phyloP scores from a whole-genome alignment of 2,888 invertebrate species.

The Epinotia brunnichana region DNA sequence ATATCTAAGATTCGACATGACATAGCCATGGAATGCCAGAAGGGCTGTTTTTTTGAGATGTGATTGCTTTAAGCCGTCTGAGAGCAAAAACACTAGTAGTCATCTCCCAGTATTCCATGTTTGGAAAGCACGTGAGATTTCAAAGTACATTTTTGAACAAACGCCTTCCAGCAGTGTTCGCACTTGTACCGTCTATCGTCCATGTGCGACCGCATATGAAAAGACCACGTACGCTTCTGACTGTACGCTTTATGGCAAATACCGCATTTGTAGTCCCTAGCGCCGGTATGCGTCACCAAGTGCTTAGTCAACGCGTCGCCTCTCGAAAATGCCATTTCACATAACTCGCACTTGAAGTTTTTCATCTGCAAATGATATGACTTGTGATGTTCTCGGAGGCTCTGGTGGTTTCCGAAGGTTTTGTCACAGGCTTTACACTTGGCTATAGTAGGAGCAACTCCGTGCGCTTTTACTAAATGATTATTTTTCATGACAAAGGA shows the following conservation, averaged over 20 bases:
- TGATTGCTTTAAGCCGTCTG: too few species aligned
- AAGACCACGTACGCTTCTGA: constrained; percentile 47
- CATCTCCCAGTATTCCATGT: constrained; percentile 14
- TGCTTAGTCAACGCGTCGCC: constrained; percentile 64
- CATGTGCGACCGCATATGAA: constrained; percentile 52
- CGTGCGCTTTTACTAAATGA: constrained; percentile 43
- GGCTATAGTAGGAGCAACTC: constrained; percentile 53
- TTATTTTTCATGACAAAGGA: constrained; percentile 38
- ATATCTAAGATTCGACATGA: too few species aligned
- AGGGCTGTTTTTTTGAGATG: too few species aligned
- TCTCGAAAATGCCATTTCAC: constrained; percentile 60
- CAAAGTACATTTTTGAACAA: constrained; percentile 25
- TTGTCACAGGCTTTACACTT: constrained; percentile 61
- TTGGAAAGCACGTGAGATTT: constrained; percentile 8
- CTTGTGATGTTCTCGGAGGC: constrained; percentile 59
- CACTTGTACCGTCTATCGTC: constrained; percentile 44
- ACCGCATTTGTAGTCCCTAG: constrained; percentile 63
- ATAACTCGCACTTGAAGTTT: constrained; percentile 48
- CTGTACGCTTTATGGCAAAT: constrained; percentile 58
- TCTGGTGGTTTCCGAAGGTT: constrained; percentile 58
- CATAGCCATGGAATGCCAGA: too few species aligned
- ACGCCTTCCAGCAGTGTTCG: constrained; percentile 16
- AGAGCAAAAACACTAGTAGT: too few species aligned
- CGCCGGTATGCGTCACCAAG: constrained; percentile 62
- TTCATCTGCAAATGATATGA: constrained; percentile 35